Evolutionary conservation across 2,113 vertebrate genomes (phyloP), one percentile per base, ranked within the genome.

Genomic region (Hippocampus comes): DNA sequence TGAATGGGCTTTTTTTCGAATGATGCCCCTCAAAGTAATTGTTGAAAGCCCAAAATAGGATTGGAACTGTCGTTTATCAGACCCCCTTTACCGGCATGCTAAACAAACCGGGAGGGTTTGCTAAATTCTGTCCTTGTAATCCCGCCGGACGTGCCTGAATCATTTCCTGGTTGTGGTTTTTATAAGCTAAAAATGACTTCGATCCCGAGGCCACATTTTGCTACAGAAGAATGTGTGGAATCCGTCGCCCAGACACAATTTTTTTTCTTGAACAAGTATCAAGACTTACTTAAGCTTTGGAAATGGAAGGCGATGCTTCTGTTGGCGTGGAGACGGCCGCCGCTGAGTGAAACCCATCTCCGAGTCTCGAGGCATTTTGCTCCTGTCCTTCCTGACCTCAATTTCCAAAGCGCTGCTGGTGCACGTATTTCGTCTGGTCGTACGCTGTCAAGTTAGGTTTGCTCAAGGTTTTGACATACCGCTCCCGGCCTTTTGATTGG

Each of bases 391-490:
- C 59, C 53, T 75, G 61, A 68, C 63, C 25, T 78, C 34, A 66
- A 43, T 63, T 38, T 72, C 30, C 23, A 56, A 30, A 51, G 4
- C 48, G 0, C 14, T 18, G 48, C 5, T 17, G 15, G 48, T 49
- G 15, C 14, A 2, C 46, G 48, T 48, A 15, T 15, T 75, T 65
- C 72, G 48, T 83, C 51, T 75, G 70, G 30, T 59, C 63, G 63
- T 57, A 75, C 48, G 74, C 63, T 75, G 84, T 84, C 74, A 65
- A 68, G 68, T 78, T 70, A 11, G 41, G 11, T 74, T 85, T 80
- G 68, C 27, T 5, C 10, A 60, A 75, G 69, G 53, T 61, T 74
- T 67, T 3, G 10, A 83, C 70, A 85, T 84, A 68, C 78, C 78
- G 66, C 1, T 56, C 48, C 67, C 11, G 48, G 56, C 43, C 46